Evolutionary conservation across 2,797 vertebrate genomes (phyloP).

Genomic region (Poecilia wingei): DNA sequence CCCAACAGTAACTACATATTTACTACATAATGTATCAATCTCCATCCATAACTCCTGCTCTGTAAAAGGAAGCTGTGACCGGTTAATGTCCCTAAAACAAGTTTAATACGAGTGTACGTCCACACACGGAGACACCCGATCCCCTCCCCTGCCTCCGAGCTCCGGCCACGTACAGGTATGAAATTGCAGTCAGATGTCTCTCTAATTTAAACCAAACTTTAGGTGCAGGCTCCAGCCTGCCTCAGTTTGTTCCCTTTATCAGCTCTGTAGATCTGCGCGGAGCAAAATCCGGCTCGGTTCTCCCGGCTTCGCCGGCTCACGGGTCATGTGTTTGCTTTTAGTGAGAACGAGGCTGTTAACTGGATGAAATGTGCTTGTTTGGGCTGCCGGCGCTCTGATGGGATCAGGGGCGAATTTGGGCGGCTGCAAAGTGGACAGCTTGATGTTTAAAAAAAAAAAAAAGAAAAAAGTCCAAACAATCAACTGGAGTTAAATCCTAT

Average conservation of each 20-base stretch:
- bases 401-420: background rate
- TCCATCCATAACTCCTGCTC: background rate
- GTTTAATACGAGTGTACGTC: background rate
- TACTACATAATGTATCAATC: background rate
- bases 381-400: conserved; percentile 1
- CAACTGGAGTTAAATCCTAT: conserved; percentile 4
- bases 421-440: background rate
- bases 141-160: conserved; percentile 73
- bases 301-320: conserved; percentile 71
- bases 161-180: conserved; percentile 66
- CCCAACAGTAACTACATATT: background rate
- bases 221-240: conserved; percentile 73
- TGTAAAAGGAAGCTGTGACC: conserved; percentile 2
- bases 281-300: conserved; percentile 76
- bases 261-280: conserved; percentile 86
- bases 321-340: conserved; percentile 62
- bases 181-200: conserved; percentile 86
- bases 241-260: conserved; percentile 83
- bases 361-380: conserved; percentile 59
- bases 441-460: too few species aligned
- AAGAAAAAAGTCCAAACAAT: background rate
- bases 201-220: conserved; percentile 83
- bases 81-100: background rate
- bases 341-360: conserved; percentile 45
- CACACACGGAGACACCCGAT: conserved; percentile 68